phyloP scores from a whole-genome alignment of 1,140 invertebrate species.

The Drosophila pachea region DNA sequence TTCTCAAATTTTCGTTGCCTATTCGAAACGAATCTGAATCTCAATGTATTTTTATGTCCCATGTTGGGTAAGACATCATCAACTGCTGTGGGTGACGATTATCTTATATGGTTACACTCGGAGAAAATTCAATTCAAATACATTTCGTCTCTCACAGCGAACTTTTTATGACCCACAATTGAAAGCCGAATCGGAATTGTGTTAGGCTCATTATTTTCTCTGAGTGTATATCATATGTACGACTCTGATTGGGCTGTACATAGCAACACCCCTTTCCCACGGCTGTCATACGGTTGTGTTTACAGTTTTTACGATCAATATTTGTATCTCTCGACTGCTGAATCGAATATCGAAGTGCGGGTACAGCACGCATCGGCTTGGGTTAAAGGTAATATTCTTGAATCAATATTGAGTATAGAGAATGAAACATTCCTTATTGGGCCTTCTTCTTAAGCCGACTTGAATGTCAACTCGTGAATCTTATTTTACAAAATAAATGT shows the following conservation, averaged over 20 bases:
- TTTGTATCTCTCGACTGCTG: constrained; percentile 8
- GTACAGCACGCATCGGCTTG: not conserved
- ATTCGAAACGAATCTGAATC: constrained; percentile 46
- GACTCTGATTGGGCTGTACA: constrained; percentile 3
- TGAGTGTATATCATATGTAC: not conserved
- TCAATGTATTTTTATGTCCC: constrained; percentile 48
- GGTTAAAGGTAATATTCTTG: too few relatives aligned
- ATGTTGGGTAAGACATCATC: constrained; percentile 45
- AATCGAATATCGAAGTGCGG: not conserved
- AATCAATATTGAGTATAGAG: too few relatives aligned
- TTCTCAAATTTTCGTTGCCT: constrained; percentile 42
- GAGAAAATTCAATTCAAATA: not conserved
- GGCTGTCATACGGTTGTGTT: constrained; percentile 23
- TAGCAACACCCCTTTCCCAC: constrained; percentile 31
- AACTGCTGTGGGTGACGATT: constrained; percentile 25
- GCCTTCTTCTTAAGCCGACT: not conserved
- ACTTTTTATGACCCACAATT: not conserved
- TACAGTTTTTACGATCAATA: constrained; percentile 33
- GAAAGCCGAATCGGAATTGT: not conserved
- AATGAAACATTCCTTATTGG: too few relatives aligned
- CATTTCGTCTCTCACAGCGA: too few relatives aligned
- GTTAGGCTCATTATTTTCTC: not conserved
- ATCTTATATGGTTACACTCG: not conserved
- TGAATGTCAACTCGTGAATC: too few relatives aligned
- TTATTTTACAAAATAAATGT: not conserved